A percentile compares a stretch with the other conserved stretches of the same genome.
These are phyloP conservation scores for Chloroceryle aenea DNA, from an alignment of 2,113 vertebrate genomes.

Conservation along the genomic window DNA sequence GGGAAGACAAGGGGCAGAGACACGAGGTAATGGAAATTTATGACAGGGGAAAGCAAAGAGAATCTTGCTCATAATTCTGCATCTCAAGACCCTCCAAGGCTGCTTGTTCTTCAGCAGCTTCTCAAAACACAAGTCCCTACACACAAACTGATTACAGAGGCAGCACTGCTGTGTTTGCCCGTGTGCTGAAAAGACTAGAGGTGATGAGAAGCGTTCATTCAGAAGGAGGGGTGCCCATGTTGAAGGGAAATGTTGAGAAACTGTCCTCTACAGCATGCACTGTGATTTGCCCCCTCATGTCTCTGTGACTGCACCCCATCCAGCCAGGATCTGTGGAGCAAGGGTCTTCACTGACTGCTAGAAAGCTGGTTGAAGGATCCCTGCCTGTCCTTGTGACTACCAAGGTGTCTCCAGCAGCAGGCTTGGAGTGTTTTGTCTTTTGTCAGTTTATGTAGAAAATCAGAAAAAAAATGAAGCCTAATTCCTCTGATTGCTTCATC, in stretches of 20 bases:
- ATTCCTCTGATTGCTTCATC: not conserved
- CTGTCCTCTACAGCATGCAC: not conserved
- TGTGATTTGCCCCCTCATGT: not conserved
- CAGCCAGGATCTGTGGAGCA: not conserved
- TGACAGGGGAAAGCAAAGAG: not conserved
- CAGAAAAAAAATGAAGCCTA: not conserved
- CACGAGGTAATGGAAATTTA: conserved; percentile 7
- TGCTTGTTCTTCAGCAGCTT: not conserved
- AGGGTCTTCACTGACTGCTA: not conserved
- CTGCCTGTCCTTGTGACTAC: not conserved
- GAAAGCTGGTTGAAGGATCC: not conserved
- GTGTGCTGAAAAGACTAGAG: not conserved
- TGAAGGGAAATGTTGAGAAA: not conserved
- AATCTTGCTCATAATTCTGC: not conserved
- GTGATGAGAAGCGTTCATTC: not conserved
- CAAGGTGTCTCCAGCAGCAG: not conserved
- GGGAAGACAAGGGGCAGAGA: not conserved
- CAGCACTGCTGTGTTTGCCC: not conserved
- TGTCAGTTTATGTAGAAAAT: not conserved
- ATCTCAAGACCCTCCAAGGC: not conserved
- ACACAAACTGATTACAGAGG: not conserved
- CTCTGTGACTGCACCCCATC: not conserved
- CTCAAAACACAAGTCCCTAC: not conserved
- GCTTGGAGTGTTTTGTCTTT: not conserved
- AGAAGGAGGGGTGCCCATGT: not conserved